phyloP scores from a whole-genome alignment of 1,140 invertebrate genomes.

The Drosophila athabasca region DNA sequence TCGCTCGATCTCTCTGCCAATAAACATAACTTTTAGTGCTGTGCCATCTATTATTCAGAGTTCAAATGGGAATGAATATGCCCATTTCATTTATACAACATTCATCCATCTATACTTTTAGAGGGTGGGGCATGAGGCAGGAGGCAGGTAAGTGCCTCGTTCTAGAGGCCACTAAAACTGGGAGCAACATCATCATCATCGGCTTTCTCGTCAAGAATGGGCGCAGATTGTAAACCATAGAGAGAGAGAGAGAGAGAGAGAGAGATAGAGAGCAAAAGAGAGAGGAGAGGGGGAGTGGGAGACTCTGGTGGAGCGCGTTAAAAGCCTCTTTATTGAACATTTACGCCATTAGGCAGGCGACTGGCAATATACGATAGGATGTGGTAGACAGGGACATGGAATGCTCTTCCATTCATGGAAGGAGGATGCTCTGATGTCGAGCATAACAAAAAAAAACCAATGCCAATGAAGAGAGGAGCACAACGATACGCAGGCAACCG shows the following conservation, averaged over 20 bases:
- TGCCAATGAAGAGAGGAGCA: too few relatives aligned
- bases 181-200: conserved; percentile 8
- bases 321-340: conserved; percentile 82
- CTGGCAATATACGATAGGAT: conserved; percentile 39
- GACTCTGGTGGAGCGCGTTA: conserved; percentile 50
- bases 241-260: neutral
- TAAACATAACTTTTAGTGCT: conserved; percentile 37
- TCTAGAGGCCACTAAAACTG: conserved; percentile 55
- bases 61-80: conserved; percentile 43
- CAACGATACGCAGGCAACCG: conserved; percentile 15
- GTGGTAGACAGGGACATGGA: neutral
- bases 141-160: conserved; percentile 40
- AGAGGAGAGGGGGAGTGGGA: conserved; percentile 3
- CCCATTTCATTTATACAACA: conserved; percentile 36
- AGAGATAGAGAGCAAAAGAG: neutral
- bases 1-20: conserved; percentile 7
- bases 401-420: too few relatives aligned
- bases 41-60: conserved; percentile 38
- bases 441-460: conserved; percentile 48
- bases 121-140: conserved; percentile 35
- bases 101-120: conserved; percentile 1
- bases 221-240: too few relatives aligned
- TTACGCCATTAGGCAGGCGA: conserved; percentile 67
- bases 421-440: conserved; percentile 45
- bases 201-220: too few relatives aligned